These are phyloP conservation scores for Tipula confusa DNA, from an alignment of 2,888 invertebrate genomes.

Conservation along the genomic window DNA sequence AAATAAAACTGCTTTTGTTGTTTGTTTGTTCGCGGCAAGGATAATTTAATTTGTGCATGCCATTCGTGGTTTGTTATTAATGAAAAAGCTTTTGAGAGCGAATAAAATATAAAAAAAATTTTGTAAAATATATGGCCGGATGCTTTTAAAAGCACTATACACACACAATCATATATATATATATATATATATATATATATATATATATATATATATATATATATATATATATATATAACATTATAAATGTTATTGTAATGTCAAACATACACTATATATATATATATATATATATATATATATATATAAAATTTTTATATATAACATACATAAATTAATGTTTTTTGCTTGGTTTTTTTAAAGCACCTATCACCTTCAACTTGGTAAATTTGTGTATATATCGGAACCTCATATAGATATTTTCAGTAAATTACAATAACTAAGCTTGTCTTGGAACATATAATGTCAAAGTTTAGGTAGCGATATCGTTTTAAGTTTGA, in stretches of 20 bases:
- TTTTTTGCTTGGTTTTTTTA: not conserved
- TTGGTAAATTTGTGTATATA: not conserved
- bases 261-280: not conserved
- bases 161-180: not conserved
- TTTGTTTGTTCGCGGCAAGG: not conserved
- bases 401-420: not conserved
- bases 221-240: not conserved
- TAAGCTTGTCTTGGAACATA: not conserved
- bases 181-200: not conserved
- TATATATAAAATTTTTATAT: not conserved
- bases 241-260: not conserved
- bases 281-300: not conserved
- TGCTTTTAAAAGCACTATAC: not conserved
- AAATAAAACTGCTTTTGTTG: not conserved
- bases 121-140: constrained; percentile 3
- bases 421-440: not conserved
- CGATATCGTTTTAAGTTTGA: not conserved
- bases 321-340: not conserved
- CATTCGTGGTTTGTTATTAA: not conserved
- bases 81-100: not conserved
- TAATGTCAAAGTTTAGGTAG: not conserved
- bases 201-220: not conserved
- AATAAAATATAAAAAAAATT: not conserved
- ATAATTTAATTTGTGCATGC: not conserved
- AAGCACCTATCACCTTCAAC: not conserved